These are phyloP conservation scores for Cephus nigrinus DNA, from an alignment of 2,888 invertebrate species.

Conservation along the genomic window DNA sequence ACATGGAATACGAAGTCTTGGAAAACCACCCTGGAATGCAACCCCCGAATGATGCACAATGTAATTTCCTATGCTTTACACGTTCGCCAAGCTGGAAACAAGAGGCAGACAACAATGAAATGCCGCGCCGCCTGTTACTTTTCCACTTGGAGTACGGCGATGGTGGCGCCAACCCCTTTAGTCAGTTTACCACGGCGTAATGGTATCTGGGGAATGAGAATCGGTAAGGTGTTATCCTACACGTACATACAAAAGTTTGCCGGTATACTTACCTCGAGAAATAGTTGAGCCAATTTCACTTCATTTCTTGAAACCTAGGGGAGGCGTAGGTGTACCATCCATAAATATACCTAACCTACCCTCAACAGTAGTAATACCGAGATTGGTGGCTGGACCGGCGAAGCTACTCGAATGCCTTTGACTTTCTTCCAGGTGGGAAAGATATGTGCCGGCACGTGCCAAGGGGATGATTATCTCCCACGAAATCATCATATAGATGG, in stretches of 20 bases:
- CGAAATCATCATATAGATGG: too few relatives aligned
- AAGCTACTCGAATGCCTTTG: neutral
- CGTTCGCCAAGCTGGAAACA: conserved; percentile 4
- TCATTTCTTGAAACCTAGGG: neutral
- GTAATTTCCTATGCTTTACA: conserved; percentile 22
- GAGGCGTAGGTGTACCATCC: neutral
- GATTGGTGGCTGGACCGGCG: neutral
- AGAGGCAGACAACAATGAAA: conserved; percentile 1
- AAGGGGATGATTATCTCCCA: neutral
- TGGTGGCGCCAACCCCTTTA: neutral
- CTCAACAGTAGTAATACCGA: neutral
- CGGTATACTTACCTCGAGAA: neutral
- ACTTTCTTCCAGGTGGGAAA: neutral
- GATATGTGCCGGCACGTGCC: neutral
- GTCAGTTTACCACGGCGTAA: neutral
- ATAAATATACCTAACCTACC: neutral
- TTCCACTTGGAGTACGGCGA: neutral
- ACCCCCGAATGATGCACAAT: conserved; percentile 17
- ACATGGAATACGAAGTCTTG: neutral
- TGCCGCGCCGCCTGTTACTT: neutral
- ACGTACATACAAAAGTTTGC: neutral
- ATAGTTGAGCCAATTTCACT: neutral
- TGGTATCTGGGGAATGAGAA: neutral
- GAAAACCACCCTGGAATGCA: neutral
- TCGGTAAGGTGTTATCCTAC: neutral